Evolutionary conservation across 2,888 invertebrate genomes (phyloP).

Genomic region (Apamea monoglypha): DNA sequence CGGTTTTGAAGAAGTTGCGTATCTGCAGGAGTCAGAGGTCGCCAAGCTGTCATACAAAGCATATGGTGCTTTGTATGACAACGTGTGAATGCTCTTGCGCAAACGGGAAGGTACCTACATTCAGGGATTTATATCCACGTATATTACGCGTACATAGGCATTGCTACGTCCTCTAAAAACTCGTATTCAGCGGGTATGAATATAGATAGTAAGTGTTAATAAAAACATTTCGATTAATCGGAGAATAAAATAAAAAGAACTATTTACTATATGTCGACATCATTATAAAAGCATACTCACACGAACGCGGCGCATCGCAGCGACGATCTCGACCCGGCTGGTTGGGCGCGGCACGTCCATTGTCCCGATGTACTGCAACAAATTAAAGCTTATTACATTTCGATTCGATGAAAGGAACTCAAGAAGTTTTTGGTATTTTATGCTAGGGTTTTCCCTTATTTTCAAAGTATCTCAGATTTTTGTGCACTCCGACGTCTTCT

Average conservation of each 20-base stretch:
- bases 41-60: background rate
- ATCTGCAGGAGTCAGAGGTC: background rate
- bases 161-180: background rate
- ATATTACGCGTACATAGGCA: background rate
- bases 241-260: background rate
- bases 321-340: slow-evolving; percentile 99
- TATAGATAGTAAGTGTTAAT: background rate
- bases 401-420: background rate
- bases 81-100: background rate
- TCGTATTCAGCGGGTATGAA: background rate
- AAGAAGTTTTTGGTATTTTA: background rate
- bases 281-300: slow-evolving; percentile 90
- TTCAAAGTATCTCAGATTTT: background rate
- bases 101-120: background rate
- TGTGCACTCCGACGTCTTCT: background rate
- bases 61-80: background rate
- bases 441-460: background rate
- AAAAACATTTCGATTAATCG: background rate
- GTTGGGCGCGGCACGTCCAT: slow-evolving; percentile 99
- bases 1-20: background rate
- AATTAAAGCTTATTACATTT: slow-evolving; percentile 61
- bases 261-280: background rate
- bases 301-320: slow-evolving; percentile 99
- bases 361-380: slow-evolving; percentile 98
- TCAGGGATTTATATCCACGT: too few relatives aligned